These are phyloP conservation scores for Platynereis dumerilii DNA, from an alignment of 2,888 invertebrate genomes.

Conservation along the genomic window DNA sequence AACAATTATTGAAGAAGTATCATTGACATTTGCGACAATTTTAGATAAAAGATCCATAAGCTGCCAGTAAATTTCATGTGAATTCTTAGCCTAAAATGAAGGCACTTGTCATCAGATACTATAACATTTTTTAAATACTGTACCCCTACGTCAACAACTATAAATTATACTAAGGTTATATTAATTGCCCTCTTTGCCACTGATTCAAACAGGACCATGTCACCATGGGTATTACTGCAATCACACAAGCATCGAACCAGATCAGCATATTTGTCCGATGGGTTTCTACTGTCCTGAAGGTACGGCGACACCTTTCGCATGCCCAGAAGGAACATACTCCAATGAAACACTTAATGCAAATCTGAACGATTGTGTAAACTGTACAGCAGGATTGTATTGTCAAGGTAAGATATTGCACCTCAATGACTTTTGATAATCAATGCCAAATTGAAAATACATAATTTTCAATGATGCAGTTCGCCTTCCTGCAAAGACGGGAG, in stretches of 20 bases:
- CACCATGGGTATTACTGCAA: slow-evolving; percentile 54
- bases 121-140: no score
- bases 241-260: slow-evolving; percentile 48
- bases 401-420: slow-evolving; percentile 50
- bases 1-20: no score
- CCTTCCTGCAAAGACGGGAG: not conserved
- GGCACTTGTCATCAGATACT: no score
- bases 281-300: slow-evolving; percentile 57
- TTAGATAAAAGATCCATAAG: no score
- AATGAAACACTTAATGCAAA: slow-evolving; percentile 42
- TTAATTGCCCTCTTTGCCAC: no score
- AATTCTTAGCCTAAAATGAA: no score
- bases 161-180: no score
- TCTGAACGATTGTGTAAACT: slow-evolving; percentile 48
- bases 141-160: no score
- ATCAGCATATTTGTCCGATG: slow-evolving; percentile 52
- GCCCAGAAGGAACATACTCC: slow-evolving; percentile 57
- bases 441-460: not conserved
- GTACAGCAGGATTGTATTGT: slow-evolving; percentile 56
- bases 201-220: slow-evolving; percentile 25
- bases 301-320: slow-evolving; percentile 46
- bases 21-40: no score
- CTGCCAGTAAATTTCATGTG: no score
- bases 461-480: not conserved
- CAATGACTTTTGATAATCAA: not conserved